Percentiles rank a stretch among this genome's conserved stretches.
Evolutionary conservation across 2,113 vertebrate genomes (phyloP).

Genomic region (Xyliphius kryptos): DNA sequence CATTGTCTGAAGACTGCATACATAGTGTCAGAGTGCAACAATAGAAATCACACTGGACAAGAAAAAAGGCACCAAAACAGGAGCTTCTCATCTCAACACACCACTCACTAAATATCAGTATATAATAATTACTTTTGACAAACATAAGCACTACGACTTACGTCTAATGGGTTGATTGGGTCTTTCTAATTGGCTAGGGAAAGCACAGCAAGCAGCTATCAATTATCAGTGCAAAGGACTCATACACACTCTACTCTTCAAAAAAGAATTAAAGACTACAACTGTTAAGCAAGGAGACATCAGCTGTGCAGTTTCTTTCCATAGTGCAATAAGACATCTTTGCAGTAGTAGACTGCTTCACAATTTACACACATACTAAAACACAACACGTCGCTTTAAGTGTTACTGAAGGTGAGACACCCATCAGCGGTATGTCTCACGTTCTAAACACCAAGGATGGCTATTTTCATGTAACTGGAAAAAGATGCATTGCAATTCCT

Average conservation of each 20-base stretch:
- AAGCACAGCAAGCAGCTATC: conserved; percentile 34
- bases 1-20: conserved; percentile 43
- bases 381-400: too few relatives aligned
- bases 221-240: conserved; percentile 26
- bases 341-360: conserved; percentile 38
- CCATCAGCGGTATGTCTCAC: conserved; percentile 17
- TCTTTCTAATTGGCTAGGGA: conserved; percentile 15
- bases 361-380: conserved; percentile 35
- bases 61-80: conserved; percentile 55
- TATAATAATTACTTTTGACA: conserved; percentile 32
- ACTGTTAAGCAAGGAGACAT: conserved; percentile 21
- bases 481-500: conserved; percentile 49
- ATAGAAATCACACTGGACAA: conserved; percentile 47
- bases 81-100: conserved; percentile 32
- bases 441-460: conserved; percentile 20
- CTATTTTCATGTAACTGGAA: conserved; percentile 16
- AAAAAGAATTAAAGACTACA: conserved; percentile 23
- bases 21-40: conserved; percentile 58
- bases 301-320: conserved; percentile 42
- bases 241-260: conserved; percentile 20
- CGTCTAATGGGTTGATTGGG: conserved; percentile 13
- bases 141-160: conserved; percentile 34
- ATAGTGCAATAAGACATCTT: conserved; percentile 52
- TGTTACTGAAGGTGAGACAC: conserved; percentile 5
- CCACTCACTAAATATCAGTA: conserved; percentile 32